Evolutionary conservation across 2,797 vertebrate genomes (phyloP), one percentile per base, ranked within the genome.

Genomic region (Pseudochaenichthys georgianus): DNA sequence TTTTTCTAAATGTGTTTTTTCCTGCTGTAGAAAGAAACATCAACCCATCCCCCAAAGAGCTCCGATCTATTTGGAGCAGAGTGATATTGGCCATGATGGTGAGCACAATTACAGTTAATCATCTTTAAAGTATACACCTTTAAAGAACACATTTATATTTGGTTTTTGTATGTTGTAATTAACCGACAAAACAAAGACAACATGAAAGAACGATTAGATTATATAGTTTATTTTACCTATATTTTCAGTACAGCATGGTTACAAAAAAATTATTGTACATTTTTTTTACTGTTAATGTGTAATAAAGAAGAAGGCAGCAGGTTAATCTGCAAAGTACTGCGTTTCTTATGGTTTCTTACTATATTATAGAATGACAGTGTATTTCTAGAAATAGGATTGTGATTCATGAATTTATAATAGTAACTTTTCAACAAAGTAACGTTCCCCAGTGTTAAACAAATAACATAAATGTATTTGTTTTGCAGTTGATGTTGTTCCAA

Each of bases 21-120:
- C 17, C 16, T 72, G 19, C 75, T 90, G 11, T 77, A 99, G 98
- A 92, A 96, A 96, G 89, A 97, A 97, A 85, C 93, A 95, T 43
- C 95, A 96, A 82, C 82, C 95, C 0, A 95, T 96, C 67, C 94
- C 96, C 12, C 96, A 97, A 73, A 94, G 89, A 28, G 89, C 93
- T 47, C 93, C 96, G 0, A 90, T 96, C 75, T 96, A 96, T 11
- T 5, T 95, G 4, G 97, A 97, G 66, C 96, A 96, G 83, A 93
- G 92, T 0, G 96, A 98, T 59, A 96, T 95, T 59, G 97, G 97
- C 77, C 91, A 96, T 6, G 96, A 99, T 76, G 95, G 98, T 98
- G 92, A 96, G 90, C 45, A 72, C 21, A n/a, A 4, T 54, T 48
- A 5, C 17, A 59, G 2, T 9, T 57, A 2, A 46, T 31, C 6